A percentile compares a stretch with the other conserved stretches of the same genome.
phyloP scores from a whole-genome alignment of 2,888 invertebrate species.

The Rosalia funebris region DNA sequence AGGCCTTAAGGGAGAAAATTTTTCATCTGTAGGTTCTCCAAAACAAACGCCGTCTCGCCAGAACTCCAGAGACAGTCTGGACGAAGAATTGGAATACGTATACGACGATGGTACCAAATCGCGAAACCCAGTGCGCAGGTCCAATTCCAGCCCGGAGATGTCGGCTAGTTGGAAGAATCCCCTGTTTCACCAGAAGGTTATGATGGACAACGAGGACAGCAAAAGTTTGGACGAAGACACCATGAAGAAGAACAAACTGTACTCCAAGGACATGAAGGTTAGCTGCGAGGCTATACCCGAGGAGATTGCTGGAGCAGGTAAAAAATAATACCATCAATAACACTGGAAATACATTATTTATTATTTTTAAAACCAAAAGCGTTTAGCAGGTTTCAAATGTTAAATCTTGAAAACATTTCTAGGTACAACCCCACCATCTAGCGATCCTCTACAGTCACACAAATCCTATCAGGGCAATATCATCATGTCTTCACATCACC shows the following conservation, averaged over 20 bases:
- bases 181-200: slow-evolving; percentile 67
- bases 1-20: no score
- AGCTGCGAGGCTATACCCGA: slow-evolving; percentile 93
- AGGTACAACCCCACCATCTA: slow-evolving; percentile 75
- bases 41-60: slow-evolving; percentile 66
- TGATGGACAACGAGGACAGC: slow-evolving; percentile 51
- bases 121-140: slow-evolving; percentile 85
- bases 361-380: not conserved
- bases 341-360: not conserved
- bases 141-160: slow-evolving; percentile 94
- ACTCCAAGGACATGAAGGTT: slow-evolving; percentile 80
- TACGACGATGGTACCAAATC: slow-evolving; percentile 65
- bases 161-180: slow-evolving; percentile 85
- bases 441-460: slow-evolving; percentile 56
- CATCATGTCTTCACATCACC: slow-evolving; percentile 59
- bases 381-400: no score
- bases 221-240: slow-evolving; percentile 56
- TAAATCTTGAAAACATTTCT: no score
- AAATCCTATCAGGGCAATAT: slow-evolving; percentile 50
- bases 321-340: slow-evolving; percentile 5
- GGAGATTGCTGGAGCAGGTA: slow-evolving; percentile 78
- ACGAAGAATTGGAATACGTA: slow-evolving; percentile 65
- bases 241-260: slow-evolving; percentile 71
- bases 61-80: slow-evolving; percentile 67
- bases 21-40: slow-evolving; percentile 47